A percentile compares a stretch with the other conserved stretches of the same genome.
phyloP scores from a whole-genome alignment of 1,140 invertebrate species.

The Spodoptera frugiperda region DNA sequence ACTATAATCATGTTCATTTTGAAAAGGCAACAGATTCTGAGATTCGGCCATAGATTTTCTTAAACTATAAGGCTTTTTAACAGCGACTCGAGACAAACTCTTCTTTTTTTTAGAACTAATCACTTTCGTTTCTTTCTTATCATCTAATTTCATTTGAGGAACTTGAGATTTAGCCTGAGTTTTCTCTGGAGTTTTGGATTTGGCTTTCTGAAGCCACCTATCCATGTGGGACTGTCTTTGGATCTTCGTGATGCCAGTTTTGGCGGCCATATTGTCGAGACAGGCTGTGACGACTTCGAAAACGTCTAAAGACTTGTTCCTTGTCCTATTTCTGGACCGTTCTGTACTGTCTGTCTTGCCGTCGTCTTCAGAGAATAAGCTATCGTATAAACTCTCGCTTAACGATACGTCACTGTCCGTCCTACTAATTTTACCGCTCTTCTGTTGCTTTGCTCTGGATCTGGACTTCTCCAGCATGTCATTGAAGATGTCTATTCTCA shows the following conservation, averaged over 20 bases:
- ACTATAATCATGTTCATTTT: conserved; percentile 77
- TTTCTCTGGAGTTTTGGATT: conserved; percentile 82
- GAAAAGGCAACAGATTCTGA: conserved; percentile 59
- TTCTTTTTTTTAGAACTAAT: conserved; percentile 57
- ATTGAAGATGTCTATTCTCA: conserved; percentile 79
- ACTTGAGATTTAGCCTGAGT: conserved; percentile 59
- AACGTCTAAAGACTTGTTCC: conserved; percentile 77
- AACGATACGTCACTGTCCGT: conserved; percentile 78
- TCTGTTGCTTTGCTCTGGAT: conserved; percentile 66
- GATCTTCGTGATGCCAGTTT: conserved; percentile 79
- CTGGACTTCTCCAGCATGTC: conserved; percentile 71
- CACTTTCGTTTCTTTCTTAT: conserved; percentile 54
- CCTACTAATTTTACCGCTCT: conserved; percentile 73
- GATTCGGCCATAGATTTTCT: conserved; percentile 65
- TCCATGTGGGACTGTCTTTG: conserved; percentile 85
- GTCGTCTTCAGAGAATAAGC: conserved; percentile 81
- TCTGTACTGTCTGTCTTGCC: conserved; percentile 72
- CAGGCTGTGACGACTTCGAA: conserved; percentile 81
- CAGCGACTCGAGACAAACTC: conserved; percentile 37
- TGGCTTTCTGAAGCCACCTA: conserved; percentile 83
- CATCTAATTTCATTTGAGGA: conserved; percentile 46
- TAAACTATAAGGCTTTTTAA: conserved; percentile 61
- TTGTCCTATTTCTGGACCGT: conserved; percentile 65
- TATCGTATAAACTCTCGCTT: conserved; percentile 83
- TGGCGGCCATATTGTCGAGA: conserved; percentile 81